phyloP scores from a whole-genome alignment of 2,113 vertebrate genomes.

The Tragelaphus strepsiceros region DNA sequence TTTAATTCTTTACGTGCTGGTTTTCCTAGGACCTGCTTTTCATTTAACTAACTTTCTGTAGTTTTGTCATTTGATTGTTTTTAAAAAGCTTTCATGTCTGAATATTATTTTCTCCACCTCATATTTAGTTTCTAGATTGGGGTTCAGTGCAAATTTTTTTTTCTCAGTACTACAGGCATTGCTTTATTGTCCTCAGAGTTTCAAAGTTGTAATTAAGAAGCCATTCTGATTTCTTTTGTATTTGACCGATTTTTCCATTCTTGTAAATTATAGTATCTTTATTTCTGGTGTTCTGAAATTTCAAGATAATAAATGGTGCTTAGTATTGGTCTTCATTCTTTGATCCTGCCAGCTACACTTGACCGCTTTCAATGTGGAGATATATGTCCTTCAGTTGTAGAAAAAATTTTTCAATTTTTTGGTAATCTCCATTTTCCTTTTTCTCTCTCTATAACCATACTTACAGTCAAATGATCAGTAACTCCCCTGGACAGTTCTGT shows the following conservation, averaged over 20 bases:
- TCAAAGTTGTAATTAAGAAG: neutral
- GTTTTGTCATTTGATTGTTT: neutral
- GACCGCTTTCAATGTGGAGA: neutral
- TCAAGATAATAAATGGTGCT: neutral
- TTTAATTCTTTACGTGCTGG: neutral
- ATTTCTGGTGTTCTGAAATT: slow-evolving; percentile 24
- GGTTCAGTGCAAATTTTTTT: neutral
- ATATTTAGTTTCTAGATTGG: neutral
- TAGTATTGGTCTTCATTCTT: neutral
- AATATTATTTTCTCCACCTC: neutral
- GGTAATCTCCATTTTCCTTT: neutral
- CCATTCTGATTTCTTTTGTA: neutral
- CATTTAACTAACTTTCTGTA: neutral
- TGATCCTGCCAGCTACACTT: neutral
- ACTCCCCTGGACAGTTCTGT: neutral
- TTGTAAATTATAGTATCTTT: neutral
- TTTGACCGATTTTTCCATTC: neutral
- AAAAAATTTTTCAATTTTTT: neutral
- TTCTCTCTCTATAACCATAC: neutral
- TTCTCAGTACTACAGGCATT: neutral
- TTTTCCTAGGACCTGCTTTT: neutral
- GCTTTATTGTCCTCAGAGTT: neutral
- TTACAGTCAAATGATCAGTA: neutral
- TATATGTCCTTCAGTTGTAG: neutral
- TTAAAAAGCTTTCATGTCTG: neutral